These are phyloP conservation scores for Ramphastos sulfuratus DNA, from an alignment of 2,113 vertebrate genomes.

Conservation along the genomic window DNA sequence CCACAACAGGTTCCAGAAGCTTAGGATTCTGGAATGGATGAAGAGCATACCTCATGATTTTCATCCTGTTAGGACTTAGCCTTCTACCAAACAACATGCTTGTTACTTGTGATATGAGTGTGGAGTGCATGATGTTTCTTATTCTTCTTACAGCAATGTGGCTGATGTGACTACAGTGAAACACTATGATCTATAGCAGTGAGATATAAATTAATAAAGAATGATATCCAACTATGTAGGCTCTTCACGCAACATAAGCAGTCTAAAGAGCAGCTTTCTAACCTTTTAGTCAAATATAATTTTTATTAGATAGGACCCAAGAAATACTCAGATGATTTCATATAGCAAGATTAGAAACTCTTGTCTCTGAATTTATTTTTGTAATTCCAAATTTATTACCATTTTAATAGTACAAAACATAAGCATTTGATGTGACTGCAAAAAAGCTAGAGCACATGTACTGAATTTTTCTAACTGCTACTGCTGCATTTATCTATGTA, in stretches of 20 bases:
- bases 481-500: not conserved
- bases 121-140: not conserved
- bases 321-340: not conserved
- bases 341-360: not conserved
- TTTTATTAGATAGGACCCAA: not conserved
- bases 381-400: not conserved
- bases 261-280: not conserved
- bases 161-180: conserved; percentile 12
- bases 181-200: not conserved
- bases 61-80: not conserved
- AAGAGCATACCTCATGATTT: not conserved
- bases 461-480: not conserved
- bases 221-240: not conserved
- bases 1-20: too few relatives aligned
- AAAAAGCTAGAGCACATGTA: not conserved
- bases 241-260: not conserved
- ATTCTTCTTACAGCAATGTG: not conserved
- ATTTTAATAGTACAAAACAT: not conserved
- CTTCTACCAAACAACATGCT: conserved; percentile 11
- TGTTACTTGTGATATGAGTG: not conserved
- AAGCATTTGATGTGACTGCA: not conserved
- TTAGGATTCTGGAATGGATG: not conserved
- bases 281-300: not conserved
- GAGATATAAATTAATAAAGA: not conserved
- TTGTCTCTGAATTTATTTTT: not conserved